Evolutionary conservation across 2,888 invertebrate species (phyloP).

Genomic region (Boloria selene): DNA sequence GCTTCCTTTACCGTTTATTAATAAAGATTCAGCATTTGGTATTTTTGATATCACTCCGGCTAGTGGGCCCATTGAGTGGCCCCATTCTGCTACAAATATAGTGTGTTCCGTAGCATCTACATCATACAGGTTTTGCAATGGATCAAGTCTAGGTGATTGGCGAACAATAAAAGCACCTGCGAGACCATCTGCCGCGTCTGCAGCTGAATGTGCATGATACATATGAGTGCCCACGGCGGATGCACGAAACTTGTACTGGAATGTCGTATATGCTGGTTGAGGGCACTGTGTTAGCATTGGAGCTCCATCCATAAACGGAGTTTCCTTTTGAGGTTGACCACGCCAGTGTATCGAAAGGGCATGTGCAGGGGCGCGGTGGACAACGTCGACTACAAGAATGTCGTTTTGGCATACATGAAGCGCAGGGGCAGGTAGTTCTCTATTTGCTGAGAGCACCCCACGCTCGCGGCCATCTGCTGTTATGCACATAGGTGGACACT

Average conservation of each 20-base stretch:
- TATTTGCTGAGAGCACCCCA: constrained; percentile 85
- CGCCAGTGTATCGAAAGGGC: constrained; percentile 90
- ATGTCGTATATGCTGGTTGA: constrained; percentile 87
- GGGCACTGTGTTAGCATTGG: constrained; percentile 90
- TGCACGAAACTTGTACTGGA: constrained; percentile 90
- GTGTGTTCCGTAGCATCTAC: constrained; percentile 87
- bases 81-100: constrained; percentile 87
- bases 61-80: constrained; percentile 79
- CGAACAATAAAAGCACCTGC: constrained; percentile 88
- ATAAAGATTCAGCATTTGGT: constrained; percentile 76
- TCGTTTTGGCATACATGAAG: constrained; percentile 89
- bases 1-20: constrained; percentile 85
- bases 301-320: constrained; percentile 90
- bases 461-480: constrained; percentile 85
- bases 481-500: constrained; percentile 85
- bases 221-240: constrained; percentile 87
- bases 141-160: constrained; percentile 84
- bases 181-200: constrained; percentile 86
- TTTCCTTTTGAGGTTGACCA: constrained; percentile 86
- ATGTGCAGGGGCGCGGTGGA: constrained; percentile 87
- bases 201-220: constrained; percentile 88
- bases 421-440: constrained; percentile 84
- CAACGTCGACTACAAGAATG: constrained; percentile 88
- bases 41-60: constrained; percentile 68
- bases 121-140: constrained; percentile 85